Percentiles rank a stretch among this genome's conserved stretches.
Conservation (phyloP, 1,140 invertebrate genomes). For the Lasioglossum albipes region DNA sequence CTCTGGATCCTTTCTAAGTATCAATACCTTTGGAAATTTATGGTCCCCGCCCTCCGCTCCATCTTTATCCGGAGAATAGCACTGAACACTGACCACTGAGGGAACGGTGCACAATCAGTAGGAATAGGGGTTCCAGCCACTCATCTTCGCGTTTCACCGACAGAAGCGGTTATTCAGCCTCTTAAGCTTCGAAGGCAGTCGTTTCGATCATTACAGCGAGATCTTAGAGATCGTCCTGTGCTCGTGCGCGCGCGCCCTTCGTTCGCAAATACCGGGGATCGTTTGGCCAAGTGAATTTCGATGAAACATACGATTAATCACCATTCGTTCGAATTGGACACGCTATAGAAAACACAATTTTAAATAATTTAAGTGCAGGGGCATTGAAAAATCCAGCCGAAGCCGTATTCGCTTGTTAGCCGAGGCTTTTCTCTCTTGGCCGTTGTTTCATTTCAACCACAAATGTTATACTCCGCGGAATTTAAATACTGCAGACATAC, state of each 20-base stretch:
- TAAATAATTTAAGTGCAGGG: not conserved
- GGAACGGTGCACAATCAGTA: slow-evolving; percentile 18
- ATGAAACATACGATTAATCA: no score
- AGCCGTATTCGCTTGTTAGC: no score
- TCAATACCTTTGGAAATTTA: slow-evolving; percentile 25
- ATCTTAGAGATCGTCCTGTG: not conserved
- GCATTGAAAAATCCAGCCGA: not conserved
- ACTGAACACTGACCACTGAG: not conserved
- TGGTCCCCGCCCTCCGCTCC: slow-evolving; percentile 14
- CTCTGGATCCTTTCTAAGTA: not conserved
- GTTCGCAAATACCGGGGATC: no score
- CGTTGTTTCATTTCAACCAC: slow-evolving; percentile 20
- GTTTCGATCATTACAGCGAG: slow-evolving; percentile 21
- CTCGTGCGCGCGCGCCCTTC: not conserved
- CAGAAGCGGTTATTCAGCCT: slow-evolving; percentile 16
- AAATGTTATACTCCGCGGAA: slow-evolving; percentile 30
- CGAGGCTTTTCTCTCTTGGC: not conserved
- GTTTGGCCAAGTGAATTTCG: no score
- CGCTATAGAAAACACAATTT: not conserved
- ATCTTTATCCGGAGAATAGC: not conserved
- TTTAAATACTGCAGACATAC: slow-evolving; percentile 30
- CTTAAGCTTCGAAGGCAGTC: slow-evolving; percentile 10
- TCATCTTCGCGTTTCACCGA: slow-evolving; percentile 29
- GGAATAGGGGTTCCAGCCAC: slow-evolving; percentile 1
- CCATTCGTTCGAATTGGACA: not conserved